Conservation (phyloP, 2,113 vertebrate genomes). For the Peromyscus maniculatus region DNA sequence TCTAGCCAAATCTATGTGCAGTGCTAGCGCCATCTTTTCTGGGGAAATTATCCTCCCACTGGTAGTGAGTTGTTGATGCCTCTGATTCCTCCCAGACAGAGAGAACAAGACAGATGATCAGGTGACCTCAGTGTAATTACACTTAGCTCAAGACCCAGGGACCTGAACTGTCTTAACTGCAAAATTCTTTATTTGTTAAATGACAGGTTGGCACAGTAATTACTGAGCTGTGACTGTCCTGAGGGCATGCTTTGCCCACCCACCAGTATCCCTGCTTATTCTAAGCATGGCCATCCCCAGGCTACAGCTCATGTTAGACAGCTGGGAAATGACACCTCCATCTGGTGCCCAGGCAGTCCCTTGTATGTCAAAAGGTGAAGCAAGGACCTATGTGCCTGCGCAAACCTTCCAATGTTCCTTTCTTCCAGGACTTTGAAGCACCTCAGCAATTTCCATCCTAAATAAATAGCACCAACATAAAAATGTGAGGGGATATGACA, state of each 20-base stretch:
- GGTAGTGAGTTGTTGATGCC: neutral
- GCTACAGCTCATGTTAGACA: neutral
- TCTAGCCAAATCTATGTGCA: neutral
- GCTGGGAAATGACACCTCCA: neutral
- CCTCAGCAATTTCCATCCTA: slow-evolving; percentile 8
- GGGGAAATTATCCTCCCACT: too few species aligned
- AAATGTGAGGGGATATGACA: neutral
- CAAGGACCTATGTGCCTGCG: neutral
- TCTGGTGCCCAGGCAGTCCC: neutral
- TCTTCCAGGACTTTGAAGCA: neutral
- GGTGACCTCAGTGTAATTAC: neutral
- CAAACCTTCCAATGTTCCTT: neutral
- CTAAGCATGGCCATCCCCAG: neutral
- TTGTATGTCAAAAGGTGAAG: neutral
- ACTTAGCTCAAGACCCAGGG: neutral
- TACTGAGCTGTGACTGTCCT: neutral
- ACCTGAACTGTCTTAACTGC: neutral
- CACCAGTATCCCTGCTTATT: neutral
- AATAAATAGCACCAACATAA: neutral
- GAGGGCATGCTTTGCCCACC: neutral
- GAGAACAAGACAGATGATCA: slow-evolving; percentile 22
- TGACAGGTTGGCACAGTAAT: neutral
- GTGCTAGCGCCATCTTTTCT: neutral
- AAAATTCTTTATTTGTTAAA: slow-evolving; percentile 5
- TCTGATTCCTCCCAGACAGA: neutral